A percentile compares a stretch with the other conserved stretches of the same genome.
Evolutionary conservation across 1,140 invertebrate species (phyloP).

Genomic region (Trialeurodes vaporariorum): DNA sequence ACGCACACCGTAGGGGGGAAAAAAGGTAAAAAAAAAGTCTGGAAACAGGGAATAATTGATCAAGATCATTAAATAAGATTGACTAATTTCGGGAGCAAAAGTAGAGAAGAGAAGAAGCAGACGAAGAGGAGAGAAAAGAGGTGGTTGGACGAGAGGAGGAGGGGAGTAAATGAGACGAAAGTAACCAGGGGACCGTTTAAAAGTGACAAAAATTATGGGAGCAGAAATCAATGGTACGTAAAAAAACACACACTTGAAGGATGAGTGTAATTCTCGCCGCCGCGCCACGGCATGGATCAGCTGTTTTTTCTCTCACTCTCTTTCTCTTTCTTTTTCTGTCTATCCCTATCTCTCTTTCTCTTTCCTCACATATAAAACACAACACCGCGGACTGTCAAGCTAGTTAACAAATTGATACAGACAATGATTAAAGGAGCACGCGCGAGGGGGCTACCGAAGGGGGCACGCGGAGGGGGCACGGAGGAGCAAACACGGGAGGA

Average conservation of each 20-base stretch:
- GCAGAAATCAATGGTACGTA: not conserved
- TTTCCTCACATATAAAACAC: not conserved
- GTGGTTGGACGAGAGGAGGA: not conserved
- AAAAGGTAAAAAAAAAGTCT: no score
- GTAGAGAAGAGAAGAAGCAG: not conserved
- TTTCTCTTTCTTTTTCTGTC: no score
- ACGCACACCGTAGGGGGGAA: no score
- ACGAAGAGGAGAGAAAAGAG: not conserved
- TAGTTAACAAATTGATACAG: not conserved
- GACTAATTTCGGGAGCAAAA: no score
- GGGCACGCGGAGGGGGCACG: no score
- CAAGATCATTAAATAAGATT: no score
- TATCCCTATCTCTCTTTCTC: no score
- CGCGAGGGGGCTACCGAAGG: no score
- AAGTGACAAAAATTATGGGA: not conserved
- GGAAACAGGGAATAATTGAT: no score
- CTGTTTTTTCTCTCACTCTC: not conserved
- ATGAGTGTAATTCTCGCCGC: not conserved
- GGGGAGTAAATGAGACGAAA: not conserved
- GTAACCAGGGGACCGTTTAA: not conserved
- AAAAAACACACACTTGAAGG: not conserved
- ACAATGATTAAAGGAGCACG: not conserved
- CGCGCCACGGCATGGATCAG: not conserved
- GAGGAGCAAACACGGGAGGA: not conserved
- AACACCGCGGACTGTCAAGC: not conserved